A percentile compares a stretch with the other conserved stretches of the same genome.
phyloP scores from a whole-genome alignment of 2,888 invertebrate genomes.

The Oscheius myriophilus region DNA sequence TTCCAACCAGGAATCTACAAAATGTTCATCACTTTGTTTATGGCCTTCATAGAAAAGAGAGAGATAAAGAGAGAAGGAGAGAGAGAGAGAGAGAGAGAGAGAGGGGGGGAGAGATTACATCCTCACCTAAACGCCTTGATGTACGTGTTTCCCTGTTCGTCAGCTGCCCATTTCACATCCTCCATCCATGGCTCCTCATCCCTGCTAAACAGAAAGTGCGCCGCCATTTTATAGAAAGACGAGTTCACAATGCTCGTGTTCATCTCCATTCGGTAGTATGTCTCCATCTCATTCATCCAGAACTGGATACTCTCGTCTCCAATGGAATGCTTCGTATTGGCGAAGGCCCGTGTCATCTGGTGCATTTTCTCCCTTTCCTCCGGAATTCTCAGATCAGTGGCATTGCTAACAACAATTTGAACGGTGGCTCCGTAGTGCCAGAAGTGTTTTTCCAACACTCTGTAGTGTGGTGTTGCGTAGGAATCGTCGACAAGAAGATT shows the following conservation, averaged over 20 bases:
- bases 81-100: constrained; percentile 9
- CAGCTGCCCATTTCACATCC: constrained; percentile 52
- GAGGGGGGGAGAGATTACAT: background rate
- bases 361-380: constrained; percentile 35
- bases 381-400: constrained; percentile 56
- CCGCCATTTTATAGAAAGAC: constrained; percentile 52
- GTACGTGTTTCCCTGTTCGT: constrained; percentile 25
- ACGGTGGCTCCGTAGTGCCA: constrained; percentile 58
- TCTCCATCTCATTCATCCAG: constrained; percentile 61
- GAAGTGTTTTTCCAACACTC: constrained; percentile 55
- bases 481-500: constrained; percentile 57
- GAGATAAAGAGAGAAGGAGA: background rate
- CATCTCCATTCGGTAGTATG: constrained; percentile 37
- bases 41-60: no score
- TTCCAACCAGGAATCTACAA: constrained; percentile 59
- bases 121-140: constrained; percentile 49
- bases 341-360: constrained; percentile 52
- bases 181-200: constrained; percentile 55
- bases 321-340: constrained; percentile 56
- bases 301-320: constrained; percentile 60
- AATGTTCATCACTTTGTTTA: background rate
- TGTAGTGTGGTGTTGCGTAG: constrained; percentile 62
- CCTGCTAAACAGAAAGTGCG: constrained; percentile 50
- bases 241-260: constrained; percentile 27
- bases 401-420: constrained; percentile 59